These are phyloP conservation scores for Subanguina moxae DNA, from an alignment of 1,140 invertebrate species.

Conservation along the genomic window DNA sequence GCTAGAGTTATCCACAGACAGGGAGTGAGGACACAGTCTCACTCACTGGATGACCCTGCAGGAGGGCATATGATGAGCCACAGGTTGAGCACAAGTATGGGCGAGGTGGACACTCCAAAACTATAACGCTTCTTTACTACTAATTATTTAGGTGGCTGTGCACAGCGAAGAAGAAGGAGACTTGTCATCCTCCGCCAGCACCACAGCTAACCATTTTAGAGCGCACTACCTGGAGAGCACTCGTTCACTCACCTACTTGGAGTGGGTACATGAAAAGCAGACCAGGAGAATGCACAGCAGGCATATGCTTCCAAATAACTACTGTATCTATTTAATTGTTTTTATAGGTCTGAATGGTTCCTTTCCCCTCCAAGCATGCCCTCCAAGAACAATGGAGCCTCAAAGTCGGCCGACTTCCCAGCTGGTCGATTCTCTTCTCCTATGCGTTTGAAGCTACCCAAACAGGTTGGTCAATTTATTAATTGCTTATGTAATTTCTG, in stretches of 20 bases:
- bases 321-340: no score
- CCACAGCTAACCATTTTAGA: not conserved
- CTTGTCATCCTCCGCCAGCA: not conserved
- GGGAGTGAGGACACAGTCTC: slow-evolving; percentile 14
- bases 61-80: slow-evolving; percentile 5
- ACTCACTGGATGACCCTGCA: slow-evolving; percentile 27
- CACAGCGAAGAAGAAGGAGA: slow-evolving; percentile 24
- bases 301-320: no score
- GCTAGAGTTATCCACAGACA: not conserved
- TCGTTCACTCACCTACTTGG: slow-evolving; percentile 80
- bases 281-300: slow-evolving; percentile 81
- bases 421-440: slow-evolving; percentile 29
- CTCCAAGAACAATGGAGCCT: slow-evolving; percentile 34
- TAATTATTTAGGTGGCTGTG: slow-evolving; percentile 13
- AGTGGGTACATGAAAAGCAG: slow-evolving; percentile 88
- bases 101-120: slow-evolving; percentile 24
- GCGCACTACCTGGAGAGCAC: slow-evolving; percentile 82
- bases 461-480: not conserved
- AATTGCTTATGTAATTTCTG: not conserved
- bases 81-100: slow-evolving; percentile 40
- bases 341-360: slow-evolving; percentile 79
- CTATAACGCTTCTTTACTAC: not conserved
- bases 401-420: slow-evolving; percentile 39
- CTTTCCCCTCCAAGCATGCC: slow-evolving; percentile 61
- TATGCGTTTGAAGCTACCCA: slow-evolving; percentile 16